phyloP scores from a whole-genome alignment of 2,888 invertebrate genomes.

The Stegophylla sp. region DNA sequence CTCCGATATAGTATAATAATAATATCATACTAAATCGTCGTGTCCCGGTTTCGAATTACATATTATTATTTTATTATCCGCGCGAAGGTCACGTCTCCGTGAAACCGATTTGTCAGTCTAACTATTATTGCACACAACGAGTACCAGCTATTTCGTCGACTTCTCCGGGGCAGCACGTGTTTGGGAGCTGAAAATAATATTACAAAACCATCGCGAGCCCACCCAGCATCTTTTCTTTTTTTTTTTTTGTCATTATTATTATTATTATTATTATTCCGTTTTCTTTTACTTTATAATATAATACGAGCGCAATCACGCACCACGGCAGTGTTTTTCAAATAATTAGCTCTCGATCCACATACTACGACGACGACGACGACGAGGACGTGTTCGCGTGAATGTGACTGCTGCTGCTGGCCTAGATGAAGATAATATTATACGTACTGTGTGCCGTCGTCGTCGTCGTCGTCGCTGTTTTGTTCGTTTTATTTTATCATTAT shows the following conservation, averaged over 20 bases:
- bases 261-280: neutral
- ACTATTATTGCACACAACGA: neutral
- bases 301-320: neutral
- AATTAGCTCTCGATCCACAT: neutral
- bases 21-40: too few relatives aligned
- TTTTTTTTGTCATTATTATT: neutral
- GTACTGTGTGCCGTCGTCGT: neutral
- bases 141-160: neutral
- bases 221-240: neutral
- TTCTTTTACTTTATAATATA: neutral
- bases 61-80: too few relatives aligned
- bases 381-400: constrained; percentile 52
- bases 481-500: constrained; percentile 34
- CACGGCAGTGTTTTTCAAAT: neutral
- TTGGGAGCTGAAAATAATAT: neutral
- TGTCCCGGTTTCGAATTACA: neutral
- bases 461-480: constrained; percentile 28
- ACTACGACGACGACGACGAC: too few relatives aligned
- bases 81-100: neutral
- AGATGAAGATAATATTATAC: constrained; percentile 21
- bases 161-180: neutral
- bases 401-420: neutral
- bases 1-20: neutral
- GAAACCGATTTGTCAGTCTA: neutral
- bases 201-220: neutral